Percentiles rank a stretch among this genome's conserved stretches.
Evolutionary conservation across 2,113 vertebrate species (phyloP).

Genomic region (Microtus ochrogaster): DNA sequence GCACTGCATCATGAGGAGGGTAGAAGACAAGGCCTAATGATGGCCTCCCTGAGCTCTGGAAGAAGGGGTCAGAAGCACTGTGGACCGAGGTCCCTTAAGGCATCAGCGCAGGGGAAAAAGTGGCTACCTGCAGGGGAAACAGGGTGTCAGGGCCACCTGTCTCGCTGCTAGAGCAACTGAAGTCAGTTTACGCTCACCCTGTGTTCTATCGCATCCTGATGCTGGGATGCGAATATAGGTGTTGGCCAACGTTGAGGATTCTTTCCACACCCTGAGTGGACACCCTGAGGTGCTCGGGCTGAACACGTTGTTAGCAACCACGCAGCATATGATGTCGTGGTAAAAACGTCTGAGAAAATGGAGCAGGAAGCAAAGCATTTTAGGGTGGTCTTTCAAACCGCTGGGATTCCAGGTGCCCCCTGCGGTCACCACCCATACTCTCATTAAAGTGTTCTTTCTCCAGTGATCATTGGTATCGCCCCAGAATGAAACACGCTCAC

Average conservation of each 20-base stretch:
- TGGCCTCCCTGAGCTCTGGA: neutral
- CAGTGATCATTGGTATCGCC: rapidly evolving
- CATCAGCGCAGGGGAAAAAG: neutral
- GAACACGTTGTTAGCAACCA: rapidly evolving
- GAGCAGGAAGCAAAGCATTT: rapidly evolving
- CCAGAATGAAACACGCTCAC: neutral
- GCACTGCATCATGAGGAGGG: slow-evolving; percentile 78
- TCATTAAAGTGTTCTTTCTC: neutral
- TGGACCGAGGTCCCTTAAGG: neutral
- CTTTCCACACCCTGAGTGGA: neutral
- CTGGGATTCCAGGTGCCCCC: neutral
- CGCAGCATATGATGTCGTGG: rapidly evolving
- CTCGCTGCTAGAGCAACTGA: neutral
- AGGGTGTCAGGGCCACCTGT: neutral
- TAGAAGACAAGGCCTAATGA: neutral
- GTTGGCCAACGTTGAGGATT: rapidly evolving
- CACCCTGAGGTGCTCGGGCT: neutral
- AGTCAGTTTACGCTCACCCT: neutral
- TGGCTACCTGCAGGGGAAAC: neutral
- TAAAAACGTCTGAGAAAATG: neutral
- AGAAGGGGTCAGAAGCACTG: rapidly evolving
- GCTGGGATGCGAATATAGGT: too few species aligned
- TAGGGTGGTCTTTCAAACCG: neutral
- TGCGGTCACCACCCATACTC: rapidly evolving
- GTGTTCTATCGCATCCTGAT: too few species aligned